Evolutionary conservation across 23 tunicate genomes (phyloP).

Genomic region (Styela clava): DNA sequence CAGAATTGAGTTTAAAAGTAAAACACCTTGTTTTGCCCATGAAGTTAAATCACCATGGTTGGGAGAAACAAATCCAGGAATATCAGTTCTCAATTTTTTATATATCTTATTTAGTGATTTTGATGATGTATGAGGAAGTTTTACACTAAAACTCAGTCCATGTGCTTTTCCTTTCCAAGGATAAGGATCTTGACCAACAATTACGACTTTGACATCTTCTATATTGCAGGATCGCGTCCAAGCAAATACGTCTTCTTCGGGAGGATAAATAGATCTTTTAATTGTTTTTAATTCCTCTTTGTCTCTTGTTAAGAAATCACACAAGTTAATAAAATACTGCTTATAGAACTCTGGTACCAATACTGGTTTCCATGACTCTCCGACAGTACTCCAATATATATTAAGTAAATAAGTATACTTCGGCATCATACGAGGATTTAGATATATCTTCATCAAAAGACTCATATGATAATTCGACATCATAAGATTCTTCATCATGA

Average conservation of each 20-base stretch:
- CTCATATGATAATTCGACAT: too few relatives aligned
- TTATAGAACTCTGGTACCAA: slow-evolving; percentile 20
- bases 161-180: slow-evolving; percentile 95
- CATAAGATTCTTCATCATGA: too few relatives aligned
- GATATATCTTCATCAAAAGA: too few relatives aligned
- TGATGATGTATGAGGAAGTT: slow-evolving; percentile 63
- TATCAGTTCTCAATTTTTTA: slow-evolving; percentile 59
- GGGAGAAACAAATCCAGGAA: slow-evolving; percentile 58
- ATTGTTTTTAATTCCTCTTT: too few relatives aligned
- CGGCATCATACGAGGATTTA: too few relatives aligned
- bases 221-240: slow-evolving; percentile 67
- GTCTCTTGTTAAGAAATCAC: neutral
- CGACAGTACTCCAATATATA: slow-evolving; percentile 3
- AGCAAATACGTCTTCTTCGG: slow-evolving; percentile 60
- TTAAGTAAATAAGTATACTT: too few relatives aligned
- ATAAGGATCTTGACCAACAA: slow-evolving; percentile 97
- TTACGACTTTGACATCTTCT: slow-evolving; percentile 82
- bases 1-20: slow-evolving; percentile 92
- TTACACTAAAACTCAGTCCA: slow-evolving; percentile 94
- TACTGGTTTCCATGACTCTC: slow-evolving; percentile 27
- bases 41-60: slow-evolving; percentile 84
- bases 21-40: slow-evolving; percentile 99
- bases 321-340: slow-evolving; percentile 26
- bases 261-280: slow-evolving; percentile 89
- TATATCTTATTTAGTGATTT: slow-evolving; percentile 80